A percentile compares a stretch with the other conserved stretches of the same genome.
Conservation (phyloP, 2,888 invertebrate species). For the Nomada goodeniana region DNA sequence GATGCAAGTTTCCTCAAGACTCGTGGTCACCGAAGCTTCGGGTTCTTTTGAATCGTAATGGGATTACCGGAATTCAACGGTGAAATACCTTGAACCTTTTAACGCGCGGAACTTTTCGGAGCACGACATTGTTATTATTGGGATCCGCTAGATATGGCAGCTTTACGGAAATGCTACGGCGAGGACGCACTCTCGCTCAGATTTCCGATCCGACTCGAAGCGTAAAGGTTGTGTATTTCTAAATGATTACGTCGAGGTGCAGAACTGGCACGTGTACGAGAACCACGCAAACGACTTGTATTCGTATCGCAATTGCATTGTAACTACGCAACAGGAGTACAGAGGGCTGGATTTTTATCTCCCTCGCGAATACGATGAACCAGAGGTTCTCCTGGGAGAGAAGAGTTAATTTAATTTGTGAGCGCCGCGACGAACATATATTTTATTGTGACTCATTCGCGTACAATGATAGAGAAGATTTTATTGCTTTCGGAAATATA, state of each 20-base stretch:
- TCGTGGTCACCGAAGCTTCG: background rate
- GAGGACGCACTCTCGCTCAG: slow-evolving; percentile 43
- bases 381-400: background rate
- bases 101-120: background rate
- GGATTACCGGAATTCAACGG: background rate
- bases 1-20: slow-evolving; percentile 23
- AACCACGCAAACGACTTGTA: slow-evolving; percentile 4
- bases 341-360: slow-evolving; percentile 1
- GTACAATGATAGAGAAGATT: no score
- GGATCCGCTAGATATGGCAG: slow-evolving; percentile 5
- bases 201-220: slow-evolving; percentile 50
- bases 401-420: background rate
- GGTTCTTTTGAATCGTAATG: slow-evolving; percentile 3
- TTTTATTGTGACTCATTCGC: no score
- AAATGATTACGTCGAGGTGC: slow-evolving; percentile 14
- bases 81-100: slow-evolving; percentile 1
- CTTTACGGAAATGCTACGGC: slow-evolving; percentile 10
- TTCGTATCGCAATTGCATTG: slow-evolving; percentile 8
- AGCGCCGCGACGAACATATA: no score
- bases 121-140: background rate
- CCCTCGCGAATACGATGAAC: background rate
- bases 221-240: slow-evolving; percentile 38
- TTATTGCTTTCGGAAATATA: no score
- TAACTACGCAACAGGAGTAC: background rate
- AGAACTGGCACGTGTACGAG: slow-evolving; percentile 27